Base-by-base conservation (phyloP, 2,888 invertebrate genomes). In the Dasypogon diadema region DNA sequence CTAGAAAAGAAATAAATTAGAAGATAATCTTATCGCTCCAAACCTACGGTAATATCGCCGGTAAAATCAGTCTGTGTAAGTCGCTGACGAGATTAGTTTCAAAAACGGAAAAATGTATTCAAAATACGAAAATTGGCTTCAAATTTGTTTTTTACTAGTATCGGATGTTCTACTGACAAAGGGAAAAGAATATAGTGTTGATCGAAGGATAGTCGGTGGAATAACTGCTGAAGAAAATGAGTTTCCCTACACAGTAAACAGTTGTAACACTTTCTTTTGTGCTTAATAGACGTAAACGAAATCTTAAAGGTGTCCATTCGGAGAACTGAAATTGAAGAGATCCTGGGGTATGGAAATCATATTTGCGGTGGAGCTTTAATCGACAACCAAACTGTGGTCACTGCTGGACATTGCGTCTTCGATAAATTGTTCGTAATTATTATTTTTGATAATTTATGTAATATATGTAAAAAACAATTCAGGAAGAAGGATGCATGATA, bases 281-380 rank as follows among this genome's bases (percentile, higher is more conserved):
- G 37, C 6, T 37, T 8, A 46, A 46, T 56, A 22, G 1, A 22
- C n/a, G 22, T 24, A 56, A 56, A 0, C 26, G 10, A 0, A 42
- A 3, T 42, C n/a, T 42, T 42, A 12, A 58, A 63, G 65, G 65
- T 65, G 48, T 65, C 65, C n/a, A 65, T 65, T 46, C 65, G 65
- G 14, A 65, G 46, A 22, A 65, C 65, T 3, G 65, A 65, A 24
- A 65, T 65, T 24, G 65, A 65, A 24, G 65, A 65, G 8, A 46
- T 65, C 2, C 12, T 51, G 16, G 46, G 22, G 6, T 65, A 65
- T 21, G 65, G 65, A 1, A 22, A 46, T 18, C 70, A 70, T 18
- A 70, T 70, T 2, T 70, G 70, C 26, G 54, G 70, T 2, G 70
- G 70, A 30, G 26, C 70, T 18, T 16, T 70, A 30, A 51, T 70